Percentiles rank a stretch among this genome's conserved stretches.
These are phyloP conservation scores for Drosophila oshimai DNA, from an alignment of 1,140 invertebrate species.

Conservation along the genomic window DNA sequence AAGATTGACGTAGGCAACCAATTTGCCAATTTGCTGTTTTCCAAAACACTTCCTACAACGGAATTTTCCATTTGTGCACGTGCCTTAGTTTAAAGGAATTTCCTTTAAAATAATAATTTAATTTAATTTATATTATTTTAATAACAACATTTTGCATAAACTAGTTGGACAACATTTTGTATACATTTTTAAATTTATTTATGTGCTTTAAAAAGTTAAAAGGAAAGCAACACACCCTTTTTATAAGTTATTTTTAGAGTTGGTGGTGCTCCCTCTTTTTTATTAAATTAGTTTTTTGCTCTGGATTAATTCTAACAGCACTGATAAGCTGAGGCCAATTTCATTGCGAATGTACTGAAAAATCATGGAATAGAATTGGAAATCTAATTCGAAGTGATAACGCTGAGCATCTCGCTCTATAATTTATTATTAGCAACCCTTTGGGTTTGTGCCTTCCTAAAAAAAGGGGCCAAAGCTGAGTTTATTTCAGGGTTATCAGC, in stretches of 20 bases:
- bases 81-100: background rate
- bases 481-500: background rate
- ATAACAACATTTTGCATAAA: too few species aligned
- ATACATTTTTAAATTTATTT: background rate
- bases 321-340: slow-evolving; percentile 26
- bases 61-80: slow-evolving; percentile 36
- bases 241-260: background rate
- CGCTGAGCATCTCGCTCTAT: background rate
- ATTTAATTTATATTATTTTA: too few species aligned
- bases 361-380: slow-evolving; percentile 6
- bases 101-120: background rate
- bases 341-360: slow-evolving; percentile 28
- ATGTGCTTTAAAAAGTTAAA: background rate
- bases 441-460: background rate
- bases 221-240: too few species aligned
- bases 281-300: background rate
- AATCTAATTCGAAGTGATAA: slow-evolving; percentile 11
- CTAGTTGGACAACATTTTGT: too few species aligned
- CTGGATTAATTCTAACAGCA: background rate
- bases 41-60: slow-evolving; percentile 13
- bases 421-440: background rate
- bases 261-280: background rate
- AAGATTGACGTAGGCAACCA: slow-evolving; percentile 33
- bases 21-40: slow-evolving; percentile 34
- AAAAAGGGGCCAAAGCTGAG: background rate